Conservation (phyloP, 2,888 invertebrate species). For the Tipula helvola region DNA sequence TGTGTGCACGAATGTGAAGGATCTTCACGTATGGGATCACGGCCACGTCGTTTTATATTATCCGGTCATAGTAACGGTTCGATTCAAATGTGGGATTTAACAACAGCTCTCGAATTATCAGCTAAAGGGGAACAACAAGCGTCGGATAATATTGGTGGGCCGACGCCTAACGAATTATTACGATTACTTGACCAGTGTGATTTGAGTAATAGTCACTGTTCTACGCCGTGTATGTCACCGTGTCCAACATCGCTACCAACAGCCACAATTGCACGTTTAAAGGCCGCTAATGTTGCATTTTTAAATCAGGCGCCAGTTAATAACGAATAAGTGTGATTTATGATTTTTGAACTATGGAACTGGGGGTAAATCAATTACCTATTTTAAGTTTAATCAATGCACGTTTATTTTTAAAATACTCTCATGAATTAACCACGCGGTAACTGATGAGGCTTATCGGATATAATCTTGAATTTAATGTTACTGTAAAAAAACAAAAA, state of each 20-base stretch:
- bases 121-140: conserved; percentile 70
- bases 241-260: conserved; percentile 43
- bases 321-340: conserved; percentile 16
- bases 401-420: not conserved
- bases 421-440: not conserved
- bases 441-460: not conserved
- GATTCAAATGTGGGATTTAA: conserved; percentile 97
- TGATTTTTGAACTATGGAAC: not conserved
- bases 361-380: not conserved
- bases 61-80: conserved; percentile 89
- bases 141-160: conserved; percentile 68
- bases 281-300: conserved; percentile 49
- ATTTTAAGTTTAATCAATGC: not conserved
- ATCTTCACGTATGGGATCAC: conserved; percentile 80
- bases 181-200: conserved; percentile 89
- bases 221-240: conserved; percentile 61
- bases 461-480: not conserved
- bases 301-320: conserved; percentile 39
- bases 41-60: conserved; percentile 76
- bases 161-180: conserved; percentile 81
- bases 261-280: conserved; percentile 39
- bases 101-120: conserved; percentile 78
- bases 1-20: conserved; percentile 97
- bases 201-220: conserved; percentile 64
- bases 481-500: not conserved